Evolutionary conservation across 2,888 invertebrate species (phyloP), one percentile per base, ranked within the genome.

Genomic region (Cybosia mesomella): DNA sequence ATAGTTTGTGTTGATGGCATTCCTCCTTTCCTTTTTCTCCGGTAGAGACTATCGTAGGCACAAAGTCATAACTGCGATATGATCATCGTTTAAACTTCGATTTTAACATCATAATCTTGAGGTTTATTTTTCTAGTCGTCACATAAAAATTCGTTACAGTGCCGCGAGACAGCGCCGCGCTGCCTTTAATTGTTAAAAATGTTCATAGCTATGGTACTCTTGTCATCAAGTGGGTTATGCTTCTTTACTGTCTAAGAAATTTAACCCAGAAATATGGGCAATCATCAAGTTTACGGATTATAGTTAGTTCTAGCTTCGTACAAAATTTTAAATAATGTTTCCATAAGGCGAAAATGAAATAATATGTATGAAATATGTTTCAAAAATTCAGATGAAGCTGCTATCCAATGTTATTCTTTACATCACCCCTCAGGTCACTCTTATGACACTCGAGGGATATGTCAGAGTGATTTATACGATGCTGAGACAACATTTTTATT

Each of bases 401-500:
- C 9, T 59, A n/a, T 39, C 59, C 58, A 59, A 59, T 15, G 59
- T 61, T 49, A 49, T 59, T 39, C 59, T 59, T 39, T 21, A 49
- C 61, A 13, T 57, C 24, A 64, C n/a, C 39, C 53, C 43, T 63
- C 36, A n/a, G 32, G 55, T 62, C 62, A 57, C 39, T 67, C 58
- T 55, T 58, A 67, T 58, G 62, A 67, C 67, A 63, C 67, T 58
- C 63, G 24, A 34, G 67, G 63, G 67, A 63, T 22, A 18, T 58
- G 60, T 67, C 63, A 63, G 62, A 63, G 55, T 67, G 58, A 67
- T 67, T 67, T 67, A 67, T 67, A 58, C 34, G 43, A 11, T 36
- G 58, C 53, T 53, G 58, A 36, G n/a, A 63, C 67, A 67, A 63
- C 58, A 49, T 62, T 65, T 67, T 36, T 36, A 62, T 58, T 67